A percentile compares a stretch with the other conserved stretches of the same genome.
Conservation (phyloP, 2,113 vertebrate genomes). For the Cyphomyrus discorhynchus region DNA sequence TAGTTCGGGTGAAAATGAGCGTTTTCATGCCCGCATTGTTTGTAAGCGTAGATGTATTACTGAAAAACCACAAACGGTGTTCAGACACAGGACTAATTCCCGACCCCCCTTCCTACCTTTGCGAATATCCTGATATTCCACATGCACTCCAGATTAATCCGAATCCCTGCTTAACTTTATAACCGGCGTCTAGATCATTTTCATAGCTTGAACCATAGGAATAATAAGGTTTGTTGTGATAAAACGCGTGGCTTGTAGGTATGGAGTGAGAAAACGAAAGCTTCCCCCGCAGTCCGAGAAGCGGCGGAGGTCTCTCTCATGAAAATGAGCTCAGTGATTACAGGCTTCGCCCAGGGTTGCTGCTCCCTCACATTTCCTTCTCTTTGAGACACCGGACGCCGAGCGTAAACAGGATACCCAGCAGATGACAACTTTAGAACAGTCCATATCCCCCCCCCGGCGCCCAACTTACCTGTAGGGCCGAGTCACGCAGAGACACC, state of each 20-base stretch:
- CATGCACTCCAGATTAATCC: background rate
- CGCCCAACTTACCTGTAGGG: background rate
- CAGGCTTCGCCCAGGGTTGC: slow-evolving; percentile 29
- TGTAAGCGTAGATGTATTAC: background rate
- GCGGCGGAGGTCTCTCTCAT: background rate
- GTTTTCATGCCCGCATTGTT: background rate
- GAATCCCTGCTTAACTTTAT: background rate
- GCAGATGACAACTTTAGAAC: background rate
- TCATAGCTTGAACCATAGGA: background rate
- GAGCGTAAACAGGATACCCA: background rate
- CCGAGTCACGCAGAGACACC: background rate
- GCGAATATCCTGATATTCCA: background rate
- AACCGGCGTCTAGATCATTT: background rate
- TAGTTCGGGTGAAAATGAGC: background rate
- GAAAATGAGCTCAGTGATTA: slow-evolving; percentile 41
- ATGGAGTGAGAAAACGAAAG: background rate
- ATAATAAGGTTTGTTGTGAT: background rate
- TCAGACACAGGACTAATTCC: background rate
- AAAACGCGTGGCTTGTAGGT: background rate
- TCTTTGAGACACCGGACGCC: background rate
- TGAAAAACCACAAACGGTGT: background rate
- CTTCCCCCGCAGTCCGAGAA: background rate
- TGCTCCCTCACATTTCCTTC: slow-evolving; percentile 22
- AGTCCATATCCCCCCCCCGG: background rate
- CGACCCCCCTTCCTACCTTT: background rate